Percentiles rank a stretch among this genome's conserved stretches.
Conservation (phyloP, 2,113 vertebrate genomes). For the Regulus satrapa region DNA sequence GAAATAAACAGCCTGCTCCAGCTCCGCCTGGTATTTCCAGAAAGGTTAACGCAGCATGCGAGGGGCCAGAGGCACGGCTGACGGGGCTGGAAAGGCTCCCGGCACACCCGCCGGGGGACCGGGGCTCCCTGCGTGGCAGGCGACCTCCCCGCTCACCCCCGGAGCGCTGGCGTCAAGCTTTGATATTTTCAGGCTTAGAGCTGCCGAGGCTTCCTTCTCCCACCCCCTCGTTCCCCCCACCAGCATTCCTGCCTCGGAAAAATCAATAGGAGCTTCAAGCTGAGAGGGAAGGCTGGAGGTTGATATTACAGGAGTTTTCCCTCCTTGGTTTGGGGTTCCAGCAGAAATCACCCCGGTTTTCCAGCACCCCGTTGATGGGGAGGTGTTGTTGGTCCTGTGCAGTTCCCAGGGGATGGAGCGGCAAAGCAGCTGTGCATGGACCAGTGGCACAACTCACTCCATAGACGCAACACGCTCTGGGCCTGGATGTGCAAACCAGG, state of each 20-base stretch:
- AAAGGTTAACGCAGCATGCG: slow-evolving; percentile 3
- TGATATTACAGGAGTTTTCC: rapidly evolving
- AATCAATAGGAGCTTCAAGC: not conserved
- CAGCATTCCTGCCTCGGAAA: not conserved
- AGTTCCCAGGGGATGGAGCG: not conserved
- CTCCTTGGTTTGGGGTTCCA: not conserved
- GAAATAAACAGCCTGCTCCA: slow-evolving; percentile 16
- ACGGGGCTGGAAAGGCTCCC: not conserved
- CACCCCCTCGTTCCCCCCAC: not conserved
- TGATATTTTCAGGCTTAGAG: not conserved
- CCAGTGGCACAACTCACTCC: rapidly evolving
- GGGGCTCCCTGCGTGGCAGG: not conserved
- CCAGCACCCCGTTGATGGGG: rapidly evolving
- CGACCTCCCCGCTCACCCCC: not conserved
- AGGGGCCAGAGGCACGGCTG: not conserved
- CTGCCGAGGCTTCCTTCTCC: not conserved
- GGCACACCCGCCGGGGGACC: not conserved
- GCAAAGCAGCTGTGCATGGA: rapidly evolving
- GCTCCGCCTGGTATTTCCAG: slow-evolving; percentile 7
- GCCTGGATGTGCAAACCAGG: not conserved
- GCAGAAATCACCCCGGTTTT: not conserved
- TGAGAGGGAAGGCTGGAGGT: not conserved
- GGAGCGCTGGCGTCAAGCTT: not conserved
- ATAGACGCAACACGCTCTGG: rapidly evolving
- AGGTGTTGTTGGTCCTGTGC: not conserved